Evolutionary conservation across 2,113 vertebrate genomes (phyloP).

Genomic region (Campylomormyrus numenius): DNA sequence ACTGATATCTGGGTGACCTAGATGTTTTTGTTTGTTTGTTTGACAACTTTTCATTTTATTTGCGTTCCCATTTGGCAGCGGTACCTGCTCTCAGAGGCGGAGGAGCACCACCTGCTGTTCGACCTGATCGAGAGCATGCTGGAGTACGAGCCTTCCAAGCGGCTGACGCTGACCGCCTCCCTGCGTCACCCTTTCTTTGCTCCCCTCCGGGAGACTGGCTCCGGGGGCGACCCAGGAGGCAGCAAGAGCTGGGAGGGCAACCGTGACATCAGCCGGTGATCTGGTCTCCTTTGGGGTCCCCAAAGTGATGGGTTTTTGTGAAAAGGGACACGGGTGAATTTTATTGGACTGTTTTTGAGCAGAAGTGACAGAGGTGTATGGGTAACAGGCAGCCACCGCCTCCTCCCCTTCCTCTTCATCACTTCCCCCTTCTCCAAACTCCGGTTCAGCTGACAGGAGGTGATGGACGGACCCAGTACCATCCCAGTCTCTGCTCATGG

Average conservation of each 20-base stretch:
- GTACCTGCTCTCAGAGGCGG: conserved; percentile 82
- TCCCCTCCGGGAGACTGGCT: conserved; percentile 51
- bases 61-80: conserved; percentile 62
- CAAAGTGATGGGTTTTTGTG: not conserved
- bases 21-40: no score
- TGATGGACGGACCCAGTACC: not conserved
- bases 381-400: conserved; percentile 4
- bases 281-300: conserved; percentile 6
- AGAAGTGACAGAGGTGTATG: not conserved
- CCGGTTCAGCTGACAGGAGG: not conserved
- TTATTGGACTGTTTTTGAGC: not conserved
- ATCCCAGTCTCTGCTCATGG: conserved; percentile 18
- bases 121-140: conserved; percentile 93
- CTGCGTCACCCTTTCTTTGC: conserved; percentile 85
- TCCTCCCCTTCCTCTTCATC: conserved; percentile 17
- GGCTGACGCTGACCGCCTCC: conserved; percentile 71
- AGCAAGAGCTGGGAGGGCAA: conserved; percentile 86
- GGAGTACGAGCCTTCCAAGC: conserved; percentile 89
- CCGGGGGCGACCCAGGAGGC: conserved; percentile 52
- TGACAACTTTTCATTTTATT: no score
- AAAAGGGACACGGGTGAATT: conserved; percentile 26
- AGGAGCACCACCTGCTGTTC: conserved; percentile 91
- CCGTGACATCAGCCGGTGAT: conserved; percentile 97
- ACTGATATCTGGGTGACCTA: no score
- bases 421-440: conserved; percentile 16